phyloP scores from a whole-genome alignment of 2,888 invertebrate species.

The Sceliomorpha sp. region DNA sequence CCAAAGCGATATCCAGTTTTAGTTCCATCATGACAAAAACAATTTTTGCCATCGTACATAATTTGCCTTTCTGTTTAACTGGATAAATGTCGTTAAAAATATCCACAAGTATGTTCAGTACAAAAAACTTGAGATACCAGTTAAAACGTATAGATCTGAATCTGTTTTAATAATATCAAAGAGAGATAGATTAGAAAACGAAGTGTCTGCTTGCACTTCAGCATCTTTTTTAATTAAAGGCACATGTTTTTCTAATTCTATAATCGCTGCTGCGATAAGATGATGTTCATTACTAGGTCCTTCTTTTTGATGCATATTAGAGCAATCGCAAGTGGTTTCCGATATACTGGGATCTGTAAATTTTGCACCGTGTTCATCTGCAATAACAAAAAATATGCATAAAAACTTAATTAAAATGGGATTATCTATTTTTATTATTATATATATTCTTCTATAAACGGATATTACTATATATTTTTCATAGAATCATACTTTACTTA shows the following conservation, averaged over 20 bases:
- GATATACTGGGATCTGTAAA: not conserved
- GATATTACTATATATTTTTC: not conserved
- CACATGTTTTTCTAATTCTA: not conserved
- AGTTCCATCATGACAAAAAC: conserved; percentile 21
- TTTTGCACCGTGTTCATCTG: conserved; percentile 1
- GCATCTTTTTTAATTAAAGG: conserved; percentile 1
- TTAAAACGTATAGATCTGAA: conserved; percentile 15
- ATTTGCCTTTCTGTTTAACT: not conserved
- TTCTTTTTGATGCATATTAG: not conserved
- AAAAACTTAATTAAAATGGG: not conserved
- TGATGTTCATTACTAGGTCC: conserved; percentile 3
- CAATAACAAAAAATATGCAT: conserved; percentile 5
- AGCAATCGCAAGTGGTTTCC: not conserved
- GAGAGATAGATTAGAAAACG: conserved; percentile 2
- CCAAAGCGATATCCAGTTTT: conserved; percentile 15
- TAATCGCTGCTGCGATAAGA: not conserved
- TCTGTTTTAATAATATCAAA: conserved; percentile 17
- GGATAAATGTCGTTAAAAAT: conserved; percentile 13
- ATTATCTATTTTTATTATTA: not conserved
- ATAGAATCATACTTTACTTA: not conserved
- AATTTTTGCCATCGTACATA: conserved; percentile 7
- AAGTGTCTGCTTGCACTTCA: conserved; percentile 10
- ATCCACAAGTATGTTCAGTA: conserved; percentile 9
- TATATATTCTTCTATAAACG: not conserved
- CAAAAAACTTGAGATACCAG: conserved; percentile 15